These are phyloP conservation scores for Tethya wilhelma DNA, from an alignment of 37 sponge, comb jelly and placozoan genomes.

Conservation along the genomic window DNA sequence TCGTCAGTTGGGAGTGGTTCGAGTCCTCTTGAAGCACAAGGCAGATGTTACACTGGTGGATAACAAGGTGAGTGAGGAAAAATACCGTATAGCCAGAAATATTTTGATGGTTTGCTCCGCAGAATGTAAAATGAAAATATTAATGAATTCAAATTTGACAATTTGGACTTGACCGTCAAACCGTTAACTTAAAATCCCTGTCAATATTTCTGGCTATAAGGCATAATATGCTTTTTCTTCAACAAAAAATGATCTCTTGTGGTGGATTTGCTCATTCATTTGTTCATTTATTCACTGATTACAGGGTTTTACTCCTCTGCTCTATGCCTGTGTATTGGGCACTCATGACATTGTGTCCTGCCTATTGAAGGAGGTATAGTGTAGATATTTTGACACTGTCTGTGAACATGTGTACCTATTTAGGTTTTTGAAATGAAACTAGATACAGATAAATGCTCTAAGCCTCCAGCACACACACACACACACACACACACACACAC, in stretches of 20 bases:
- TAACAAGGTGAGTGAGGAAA: slow-evolving; percentile 1
- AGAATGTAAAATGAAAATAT: too few relatives aligned
- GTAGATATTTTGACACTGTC: not conserved
- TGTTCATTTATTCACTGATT: not conserved
- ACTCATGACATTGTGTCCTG: slow-evolving; percentile 4
- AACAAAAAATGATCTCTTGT: too few relatives aligned
- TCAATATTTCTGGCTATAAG: too few relatives aligned
- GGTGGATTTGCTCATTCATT: too few relatives aligned
- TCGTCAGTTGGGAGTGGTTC: slow-evolving; percentile 12
- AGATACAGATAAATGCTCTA: not conserved
- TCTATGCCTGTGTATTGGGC: slow-evolving; percentile 11
- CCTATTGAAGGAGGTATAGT: slow-evolving; percentile 44
- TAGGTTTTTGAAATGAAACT: not conserved
- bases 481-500: not conserved
- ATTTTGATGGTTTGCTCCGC: too few relatives aligned
- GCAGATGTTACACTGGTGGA: slow-evolving; percentile 12
- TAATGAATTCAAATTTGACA: too few relatives aligned
- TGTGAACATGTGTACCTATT: not conserved
- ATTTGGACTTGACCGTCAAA: too few relatives aligned
- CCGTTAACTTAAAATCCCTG: too few relatives aligned
- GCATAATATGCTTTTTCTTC: too few relatives aligned
- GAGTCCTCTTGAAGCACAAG: slow-evolving; percentile 34
- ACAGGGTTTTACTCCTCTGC: slow-evolving; percentile 42
- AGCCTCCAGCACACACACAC: not conserved
- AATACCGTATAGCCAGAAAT: too few relatives aligned